Percentiles rank a stretch among this genome's conserved stretches.
phyloP scores from a whole-genome alignment of 2,888 invertebrate species.

The Eumerus sabulonum region DNA sequence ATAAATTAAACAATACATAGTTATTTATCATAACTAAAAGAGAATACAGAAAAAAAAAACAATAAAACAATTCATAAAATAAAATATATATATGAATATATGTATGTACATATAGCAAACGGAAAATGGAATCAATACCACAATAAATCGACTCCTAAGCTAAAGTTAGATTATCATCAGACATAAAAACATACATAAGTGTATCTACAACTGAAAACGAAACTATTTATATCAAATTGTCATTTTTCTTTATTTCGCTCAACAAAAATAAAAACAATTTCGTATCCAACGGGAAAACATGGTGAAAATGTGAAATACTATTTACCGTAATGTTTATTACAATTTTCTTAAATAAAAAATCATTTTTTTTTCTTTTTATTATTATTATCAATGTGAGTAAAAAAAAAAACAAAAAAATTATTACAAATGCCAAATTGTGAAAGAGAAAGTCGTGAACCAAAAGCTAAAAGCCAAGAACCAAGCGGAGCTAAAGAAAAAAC shows the following conservation, averaged over 20 bases:
- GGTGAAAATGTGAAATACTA: conserved; percentile 64
- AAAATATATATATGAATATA: conserved; percentile 2
- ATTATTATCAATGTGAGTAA: conserved; percentile 33
- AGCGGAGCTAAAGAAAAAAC: no score
- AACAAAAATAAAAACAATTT: conserved; percentile 18
- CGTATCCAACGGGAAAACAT: conserved; percentile 53
- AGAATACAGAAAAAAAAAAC: no score
- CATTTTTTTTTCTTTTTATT: conserved; percentile 55
- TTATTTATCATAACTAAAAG: no score
- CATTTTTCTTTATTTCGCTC: conserved; percentile 43
- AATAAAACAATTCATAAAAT: conserved; percentile 22
- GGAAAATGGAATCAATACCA: conserved; percentile 40
- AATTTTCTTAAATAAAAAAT: conserved; percentile 61
- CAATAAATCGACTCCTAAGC: conserved; percentile 33
- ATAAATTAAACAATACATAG: no score
- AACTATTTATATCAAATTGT: no score
- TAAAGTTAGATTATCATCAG: conserved; percentile 31
- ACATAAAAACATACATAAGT: no score
- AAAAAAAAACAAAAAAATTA: conserved; percentile 36
- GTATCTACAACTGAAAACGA: no score
- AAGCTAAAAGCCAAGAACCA: no score
- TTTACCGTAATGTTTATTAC: conserved; percentile 64
- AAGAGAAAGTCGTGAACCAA: conserved; percentile 22
- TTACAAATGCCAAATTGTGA: conserved; percentile 54
- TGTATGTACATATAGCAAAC: conserved; percentile 24